Base-by-base conservation (phyloP, 2,113 vertebrate species). In the Zeus faber region DNA sequence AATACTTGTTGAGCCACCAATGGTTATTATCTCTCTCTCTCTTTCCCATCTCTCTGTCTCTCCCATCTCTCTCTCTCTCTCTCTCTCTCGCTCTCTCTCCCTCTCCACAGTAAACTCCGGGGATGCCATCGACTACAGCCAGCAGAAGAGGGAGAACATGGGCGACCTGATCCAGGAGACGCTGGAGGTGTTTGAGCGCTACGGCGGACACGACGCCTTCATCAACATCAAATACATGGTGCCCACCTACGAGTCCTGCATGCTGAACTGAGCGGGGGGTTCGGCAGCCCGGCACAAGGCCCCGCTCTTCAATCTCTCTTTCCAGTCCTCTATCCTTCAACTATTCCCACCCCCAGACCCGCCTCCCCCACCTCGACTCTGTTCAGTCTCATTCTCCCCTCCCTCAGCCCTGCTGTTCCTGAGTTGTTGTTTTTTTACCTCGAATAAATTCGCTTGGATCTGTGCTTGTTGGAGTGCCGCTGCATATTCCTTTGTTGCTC, bases 201-300 rank as follows among this genome's bases (percentile, higher is more conserved):
- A 87, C 0, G 94, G 95, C 10, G 96, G 95, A 26, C 88, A 92
- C 40, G 82, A 90, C 1, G 92, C 96, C 63, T 98, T 92, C 76
- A 92, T 93, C 82, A 95, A 97, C 83, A 98, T 98, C 82, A 98
- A 98, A 82, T 95, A 96, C 79, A 96, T 97, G 93, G 90, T 98
- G 59, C 95, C 96, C 55, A 98, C 94, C 67, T 97, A 97, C 0
- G 73, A 93, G 83, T 96, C 96, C 2, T 95, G 93, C 85, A 70
- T 95, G 77, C 71, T 90, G 35, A 93, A 89, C 70, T 93, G 63
- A 83, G 21, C 1, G 7, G 9, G 8, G 2, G 0, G 3, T 47
- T 31, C 23, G 1, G 24, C 29, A 24, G 20, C 1, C 18, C 1
- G 26, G 16, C 33, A 22, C 26, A 33, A 25, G n/a, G n/a, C 9